Base-by-base conservation (phyloP, 1,140 invertebrate genomes). In the Dufourea novaeangliae region DNA sequence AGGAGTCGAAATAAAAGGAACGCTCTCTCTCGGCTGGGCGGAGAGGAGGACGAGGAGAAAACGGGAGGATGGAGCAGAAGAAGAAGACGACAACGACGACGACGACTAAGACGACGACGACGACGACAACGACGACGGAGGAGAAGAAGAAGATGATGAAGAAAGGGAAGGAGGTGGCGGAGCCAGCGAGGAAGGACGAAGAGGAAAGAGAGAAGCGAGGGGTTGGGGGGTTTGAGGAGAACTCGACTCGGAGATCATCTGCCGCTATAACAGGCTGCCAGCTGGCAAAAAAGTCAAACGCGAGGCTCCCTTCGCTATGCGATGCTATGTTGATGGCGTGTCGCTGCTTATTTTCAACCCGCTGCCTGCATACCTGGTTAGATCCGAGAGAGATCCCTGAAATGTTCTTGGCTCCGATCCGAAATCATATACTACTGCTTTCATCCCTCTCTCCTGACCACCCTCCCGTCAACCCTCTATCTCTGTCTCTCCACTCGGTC, bases 241-340 rank as follows among this genome's bases (percentile, higher is more conserved):
- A 84, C 84, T 78, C 74, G 78, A 82, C 87, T 88, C 88, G 89
- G 84, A 91, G 89, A 92, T 92, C 88, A 91, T 92, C 90, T 91
- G 88, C 89, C 87, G 88, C 88, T 91, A 90, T 91, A 92, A 90
- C 89, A 91, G 89, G 87, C 90, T 90, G 91, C 88, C 90, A 92
- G 89, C 89, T 92, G 91, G 91, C 89, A 92, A 92, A 92, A 92
- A 92, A 92, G 90, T 91, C 87, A 90, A 92, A 91, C 83, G 90
- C 88, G 86, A 92, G 84, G 84, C 86, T 87, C 87, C 85, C 87
- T 85, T 88, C 73, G 83, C 89, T 90, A 88, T 91, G 88, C 90
- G 88, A 90, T 90, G 89, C 87, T 90, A 91, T 90, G 90, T 91
- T 91, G 90, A 91, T 91, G 89, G 91, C 87, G 90, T 91, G 90